A percentile compares a stretch with the other conserved stretches of the same genome.
These are phyloP conservation scores for Apostichopus japonicus DNA, from an alignment of 35 echinoderm and acorn worm species.

Conservation along the genomic window DNA sequence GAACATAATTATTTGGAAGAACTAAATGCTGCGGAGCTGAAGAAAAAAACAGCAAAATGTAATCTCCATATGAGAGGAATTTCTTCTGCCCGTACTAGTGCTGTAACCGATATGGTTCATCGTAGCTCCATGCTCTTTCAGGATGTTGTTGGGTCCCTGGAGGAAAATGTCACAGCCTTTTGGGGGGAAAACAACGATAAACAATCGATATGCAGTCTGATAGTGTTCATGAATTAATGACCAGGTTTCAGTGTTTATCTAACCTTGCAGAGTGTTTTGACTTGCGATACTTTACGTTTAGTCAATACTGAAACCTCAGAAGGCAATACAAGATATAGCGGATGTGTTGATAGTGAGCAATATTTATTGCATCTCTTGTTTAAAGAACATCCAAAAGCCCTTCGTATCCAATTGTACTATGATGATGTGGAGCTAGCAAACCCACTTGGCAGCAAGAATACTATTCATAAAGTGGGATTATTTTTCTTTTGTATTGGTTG, in stretches of 20 bases:
- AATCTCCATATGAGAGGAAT: too few relatives aligned
- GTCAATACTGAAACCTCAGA: neutral
- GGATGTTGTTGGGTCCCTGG: too few relatives aligned
- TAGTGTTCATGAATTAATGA: too few relatives aligned
- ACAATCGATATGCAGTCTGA: too few relatives aligned
- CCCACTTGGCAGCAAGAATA: slow-evolving; percentile 51
- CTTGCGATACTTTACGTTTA: neutral
- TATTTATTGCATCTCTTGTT: slow-evolving; percentile 33
- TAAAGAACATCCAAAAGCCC: slow-evolving; percentile 39
- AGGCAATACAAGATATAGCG: neutral
- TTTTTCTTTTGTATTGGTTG: slow-evolving; percentile 41
- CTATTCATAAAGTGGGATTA: slow-evolving; percentile 17
- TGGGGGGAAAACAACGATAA: too few relatives aligned
- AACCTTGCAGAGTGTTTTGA: slow-evolving; percentile 38
- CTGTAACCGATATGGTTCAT: too few relatives aligned
- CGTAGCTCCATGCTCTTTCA: too few relatives aligned
- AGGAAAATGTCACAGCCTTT: too few relatives aligned
- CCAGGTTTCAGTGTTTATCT: slow-evolving; percentile 9
- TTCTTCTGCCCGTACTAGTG: too few relatives aligned
- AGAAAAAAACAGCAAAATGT: too few relatives aligned
- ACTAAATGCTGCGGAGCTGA: too few relatives aligned
- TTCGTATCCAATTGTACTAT: slow-evolving; percentile 67
- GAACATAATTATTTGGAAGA: too few relatives aligned
- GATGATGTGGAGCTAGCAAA: slow-evolving; percentile 64
- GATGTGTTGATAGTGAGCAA: neutral